Evolutionary conservation across 2,797 vertebrate genomes (phyloP).

Genomic region (Phrynocephalus forsythii): DNA sequence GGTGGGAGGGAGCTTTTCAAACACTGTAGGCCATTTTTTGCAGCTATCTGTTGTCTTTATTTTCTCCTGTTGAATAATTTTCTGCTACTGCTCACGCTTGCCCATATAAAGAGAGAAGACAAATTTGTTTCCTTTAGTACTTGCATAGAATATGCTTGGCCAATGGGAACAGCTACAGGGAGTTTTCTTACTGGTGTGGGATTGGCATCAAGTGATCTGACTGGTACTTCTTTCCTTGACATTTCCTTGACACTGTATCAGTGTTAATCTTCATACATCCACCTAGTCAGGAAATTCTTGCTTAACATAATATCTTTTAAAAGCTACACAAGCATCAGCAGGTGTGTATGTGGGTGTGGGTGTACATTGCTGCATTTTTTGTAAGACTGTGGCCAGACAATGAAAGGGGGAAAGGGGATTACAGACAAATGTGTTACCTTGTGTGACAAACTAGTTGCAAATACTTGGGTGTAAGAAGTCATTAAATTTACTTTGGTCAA

Average conservation of each 20-base stretch:
- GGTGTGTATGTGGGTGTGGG: too few species aligned
- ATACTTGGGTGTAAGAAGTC: neutral
- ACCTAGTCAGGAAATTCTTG: neutral
- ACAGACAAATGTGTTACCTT: neutral
- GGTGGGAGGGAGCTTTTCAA: constrained; percentile 7
- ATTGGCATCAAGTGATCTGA: too few species aligned
- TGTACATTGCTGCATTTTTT: neutral
- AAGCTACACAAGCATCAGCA: neutral
- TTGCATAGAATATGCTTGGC: neutral
- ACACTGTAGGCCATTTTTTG: neutral
- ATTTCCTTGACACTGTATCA: too few species aligned
- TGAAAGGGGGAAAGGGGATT: neutral
- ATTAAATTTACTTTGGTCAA: neutral
- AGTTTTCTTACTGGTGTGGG: too few species aligned
- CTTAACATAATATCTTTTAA: too few species aligned
- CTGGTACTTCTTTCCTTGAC: neutral
- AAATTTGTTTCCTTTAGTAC: neutral
- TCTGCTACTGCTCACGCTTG: too few species aligned
- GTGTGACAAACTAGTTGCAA: neutral
- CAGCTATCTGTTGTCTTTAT: neutral
- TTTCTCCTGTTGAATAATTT: neutral
- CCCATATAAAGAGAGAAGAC: too few species aligned
- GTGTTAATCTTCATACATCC: neutral
- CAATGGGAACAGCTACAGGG: neutral
- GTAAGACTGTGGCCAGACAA: neutral